phyloP scores from a whole-genome alignment of 1,140 invertebrate species.

The Apis mellifera region DNA sequence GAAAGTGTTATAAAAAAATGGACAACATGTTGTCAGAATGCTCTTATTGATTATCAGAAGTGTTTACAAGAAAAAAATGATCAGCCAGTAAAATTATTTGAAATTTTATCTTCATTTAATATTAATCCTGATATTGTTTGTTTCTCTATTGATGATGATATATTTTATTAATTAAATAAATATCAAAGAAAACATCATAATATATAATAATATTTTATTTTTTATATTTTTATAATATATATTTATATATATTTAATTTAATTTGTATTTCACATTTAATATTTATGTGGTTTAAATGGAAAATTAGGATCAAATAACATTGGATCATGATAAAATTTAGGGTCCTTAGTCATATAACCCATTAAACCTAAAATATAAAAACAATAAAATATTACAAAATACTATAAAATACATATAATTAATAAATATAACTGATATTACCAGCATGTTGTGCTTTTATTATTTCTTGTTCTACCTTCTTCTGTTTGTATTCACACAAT shows the following conservation, averaged over 20 bases:
- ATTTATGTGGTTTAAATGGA: slow-evolving; percentile 90
- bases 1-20: slow-evolving; percentile 38
- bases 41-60: slow-evolving; percentile 7
- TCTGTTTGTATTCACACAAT: slow-evolving; percentile 89
- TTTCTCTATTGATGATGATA: slow-evolving; percentile 20
- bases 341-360: slow-evolving; percentile 89
- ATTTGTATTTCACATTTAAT: slow-evolving; percentile 78
- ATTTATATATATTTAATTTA: slow-evolving; percentile 12
- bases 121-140: slow-evolving; percentile 29
- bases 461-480: slow-evolving; percentile 87
- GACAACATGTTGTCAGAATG: slow-evolving; percentile 32
- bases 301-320: slow-evolving; percentile 92
- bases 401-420: background rate
- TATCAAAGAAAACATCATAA: background rate
- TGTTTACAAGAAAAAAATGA: slow-evolving; percentile 3
- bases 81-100: slow-evolving; percentile 8
- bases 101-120: slow-evolving; percentile 36
- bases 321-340: slow-evolving; percentile 90
- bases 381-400: background rate
- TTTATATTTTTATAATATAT: slow-evolving; percentile 1
- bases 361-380: slow-evolving; percentile 84
- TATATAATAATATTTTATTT: background rate
- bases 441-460: slow-evolving; percentile 87
- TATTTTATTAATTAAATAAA: slow-evolving; percentile 15
- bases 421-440: slow-evolving; percentile 13